Evolutionary conservation across 2,797 vertebrate genomes (phyloP).

Genomic region (Sciurus vulgaris): DNA sequence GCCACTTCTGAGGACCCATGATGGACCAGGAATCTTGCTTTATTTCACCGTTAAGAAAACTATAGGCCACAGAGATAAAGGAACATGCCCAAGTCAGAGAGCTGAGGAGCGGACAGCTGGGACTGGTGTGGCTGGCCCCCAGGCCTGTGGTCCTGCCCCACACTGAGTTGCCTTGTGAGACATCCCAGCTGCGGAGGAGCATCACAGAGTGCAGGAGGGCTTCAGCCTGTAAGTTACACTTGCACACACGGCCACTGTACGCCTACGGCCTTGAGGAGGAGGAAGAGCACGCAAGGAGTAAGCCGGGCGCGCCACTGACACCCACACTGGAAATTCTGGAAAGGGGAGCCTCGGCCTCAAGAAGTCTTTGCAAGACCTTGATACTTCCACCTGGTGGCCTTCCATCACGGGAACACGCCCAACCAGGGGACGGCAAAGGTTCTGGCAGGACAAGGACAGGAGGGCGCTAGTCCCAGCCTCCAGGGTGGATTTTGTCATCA

Average conservation of each 20-base stretch:
- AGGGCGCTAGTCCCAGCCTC: background rate
- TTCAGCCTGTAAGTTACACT: background rate
- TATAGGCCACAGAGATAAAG: background rate
- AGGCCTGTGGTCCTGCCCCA: too few species aligned
- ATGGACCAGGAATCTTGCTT: background rate
- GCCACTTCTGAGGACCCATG: background rate
- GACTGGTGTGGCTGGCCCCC: background rate
- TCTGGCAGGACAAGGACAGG: background rate
- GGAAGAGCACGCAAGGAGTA: background rate
- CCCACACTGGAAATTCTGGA: background rate
- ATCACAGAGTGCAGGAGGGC: background rate
- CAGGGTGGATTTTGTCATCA: background rate
- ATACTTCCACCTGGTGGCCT: background rate
- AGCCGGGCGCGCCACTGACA: fast-evolving
- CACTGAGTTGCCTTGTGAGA: background rate
- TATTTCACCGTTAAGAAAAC: background rate
- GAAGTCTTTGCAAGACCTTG: background rate
- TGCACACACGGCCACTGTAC: background rate
- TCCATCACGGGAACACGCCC: background rate
- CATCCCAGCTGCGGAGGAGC: background rate
- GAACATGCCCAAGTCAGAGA: background rate
- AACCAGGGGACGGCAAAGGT: background rate
- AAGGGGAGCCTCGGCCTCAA: background rate
- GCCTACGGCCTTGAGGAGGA: background rate
- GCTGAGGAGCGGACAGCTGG: background rate